Evolutionary conservation across 2,888 invertebrate genomes (phyloP).

Genomic region (Teleiodes luculella): DNA sequence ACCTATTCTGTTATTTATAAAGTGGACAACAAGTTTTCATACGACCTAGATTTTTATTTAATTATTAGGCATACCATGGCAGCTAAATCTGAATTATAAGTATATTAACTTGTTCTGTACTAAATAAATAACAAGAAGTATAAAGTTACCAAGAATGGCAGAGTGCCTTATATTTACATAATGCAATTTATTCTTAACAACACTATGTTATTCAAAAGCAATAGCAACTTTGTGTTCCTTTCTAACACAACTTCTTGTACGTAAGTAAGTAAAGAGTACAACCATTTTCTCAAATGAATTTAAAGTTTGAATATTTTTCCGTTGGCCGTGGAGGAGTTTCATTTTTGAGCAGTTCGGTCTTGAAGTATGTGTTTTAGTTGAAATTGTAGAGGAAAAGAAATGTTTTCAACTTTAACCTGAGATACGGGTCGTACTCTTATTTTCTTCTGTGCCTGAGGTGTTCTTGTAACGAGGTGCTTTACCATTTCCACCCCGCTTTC

Average conservation of each 20-base stretch:
- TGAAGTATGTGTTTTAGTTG: constrained; percentile 2
- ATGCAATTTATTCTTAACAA: constrained; percentile 11
- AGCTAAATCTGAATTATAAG: too few species aligned
- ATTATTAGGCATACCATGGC: too few species aligned
- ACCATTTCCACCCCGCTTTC: too few species aligned
- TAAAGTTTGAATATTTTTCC: constrained; percentile 21
- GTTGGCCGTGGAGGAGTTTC: constrained; percentile 5
- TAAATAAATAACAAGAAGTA: background rate
- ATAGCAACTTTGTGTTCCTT: constrained; percentile 27
- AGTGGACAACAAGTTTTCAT: too few species aligned
- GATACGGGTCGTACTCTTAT: too few species aligned
- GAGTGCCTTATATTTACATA: background rate
- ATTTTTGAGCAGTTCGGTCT: constrained; percentile 5
- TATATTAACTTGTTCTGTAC: too few species aligned
- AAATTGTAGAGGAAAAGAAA: background rate
- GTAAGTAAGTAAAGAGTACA: constrained; percentile 20
- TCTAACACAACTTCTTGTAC: constrained; percentile 21
- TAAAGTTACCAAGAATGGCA: background rate
- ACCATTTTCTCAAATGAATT: constrained; percentile 19
- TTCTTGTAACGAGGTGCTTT: too few species aligned
- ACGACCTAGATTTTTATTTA: too few species aligned
- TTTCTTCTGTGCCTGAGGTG: too few species aligned
- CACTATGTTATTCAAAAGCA: constrained; percentile 39
- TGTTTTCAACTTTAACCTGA: background rate
- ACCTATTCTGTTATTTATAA: too few species aligned